These are phyloP conservation scores for Cariama cristata DNA, from an alignment of 2,113 vertebrate genomes.

Conservation along the genomic window DNA sequence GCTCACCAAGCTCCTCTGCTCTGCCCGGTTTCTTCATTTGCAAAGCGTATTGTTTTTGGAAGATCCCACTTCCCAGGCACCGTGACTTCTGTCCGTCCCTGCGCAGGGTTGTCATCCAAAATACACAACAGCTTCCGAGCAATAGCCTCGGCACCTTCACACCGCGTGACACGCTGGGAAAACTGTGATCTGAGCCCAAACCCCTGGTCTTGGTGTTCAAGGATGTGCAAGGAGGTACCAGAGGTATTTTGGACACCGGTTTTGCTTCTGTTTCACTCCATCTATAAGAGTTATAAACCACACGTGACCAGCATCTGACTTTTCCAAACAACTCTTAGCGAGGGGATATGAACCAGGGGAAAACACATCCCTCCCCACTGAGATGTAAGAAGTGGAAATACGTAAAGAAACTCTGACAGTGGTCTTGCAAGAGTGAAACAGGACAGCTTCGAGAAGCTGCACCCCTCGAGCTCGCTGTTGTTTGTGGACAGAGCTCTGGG, in stretches of 20 bases:
- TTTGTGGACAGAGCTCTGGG: neutral
- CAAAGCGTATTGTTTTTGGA: neutral
- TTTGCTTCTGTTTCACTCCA: neutral
- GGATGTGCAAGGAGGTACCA: neutral
- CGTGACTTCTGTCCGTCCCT: neutral
- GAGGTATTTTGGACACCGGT: neutral
- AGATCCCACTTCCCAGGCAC: neutral
- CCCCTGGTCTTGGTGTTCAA: neutral
- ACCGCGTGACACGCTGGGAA: fast-evolving
- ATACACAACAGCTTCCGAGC: neutral
- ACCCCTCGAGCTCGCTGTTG: neutral
- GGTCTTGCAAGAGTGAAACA: neutral
- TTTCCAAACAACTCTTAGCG: neutral
- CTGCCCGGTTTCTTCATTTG: neutral
- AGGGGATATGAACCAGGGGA: neutral
- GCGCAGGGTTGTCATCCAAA: neutral
- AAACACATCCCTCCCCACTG: fast-evolving
- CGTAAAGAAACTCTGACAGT: neutral
- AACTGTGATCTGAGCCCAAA: neutral
- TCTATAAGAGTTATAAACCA: neutral
- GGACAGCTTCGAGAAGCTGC: neutral
- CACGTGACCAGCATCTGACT: fast-evolving
- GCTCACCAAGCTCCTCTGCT: neutral
- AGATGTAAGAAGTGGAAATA: fast-evolving
- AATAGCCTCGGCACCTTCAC: neutral